Evolutionary conservation across 2,797 vertebrate species (phyloP), one percentile per base, ranked within the genome.

Genomic region (Lepus oiostolus): DNA sequence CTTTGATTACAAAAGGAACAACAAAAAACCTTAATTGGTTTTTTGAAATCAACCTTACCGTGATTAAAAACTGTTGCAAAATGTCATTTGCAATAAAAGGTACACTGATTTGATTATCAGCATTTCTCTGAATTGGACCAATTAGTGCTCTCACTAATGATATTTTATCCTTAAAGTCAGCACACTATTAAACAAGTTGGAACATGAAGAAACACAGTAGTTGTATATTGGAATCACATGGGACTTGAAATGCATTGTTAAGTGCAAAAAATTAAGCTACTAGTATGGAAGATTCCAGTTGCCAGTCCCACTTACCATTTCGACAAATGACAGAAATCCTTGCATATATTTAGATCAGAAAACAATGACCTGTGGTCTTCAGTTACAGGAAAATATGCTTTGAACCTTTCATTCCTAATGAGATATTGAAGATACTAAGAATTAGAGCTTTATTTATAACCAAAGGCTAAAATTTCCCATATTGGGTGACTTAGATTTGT

Each of bases 61-160:
- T 88, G 88, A 96, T 96, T 97, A 96, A 95, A 95, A 85, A 50
- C 71, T 77, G 5, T 87, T 91, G 75, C 58, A 72, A 82, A 93
- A 93, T 81, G 88, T 88, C 88, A 87, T 76, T 91, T 65, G n/a
- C 67, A 71, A 90, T 85, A 83, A 54, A 93, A 88, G 19, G 3
- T 88, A 77, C 42, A 92, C 7, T 24, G 80, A 28, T 92, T 86
- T 95, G 85, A 94, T 92, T 60, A 86, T 96, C 72, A 89, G 75
- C 88, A 65, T 92, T 97, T 97, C 83, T 93, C 42, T 32, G 92
- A 86, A 89, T 88, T 92, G 76, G 62, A 86, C 79, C 68, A 88
- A 86, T 92, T 95, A 93, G 28, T 84, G 38, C 50, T 94, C 77
- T 80, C 35, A 93, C 92, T 87, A 92, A 63, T 21, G 82, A 22